Percentiles rank a stretch among this genome's conserved stretches.
Evolutionary conservation across 1,140 invertebrate species (phyloP).

Genomic region (Aphelinus atriplicis): DNA sequence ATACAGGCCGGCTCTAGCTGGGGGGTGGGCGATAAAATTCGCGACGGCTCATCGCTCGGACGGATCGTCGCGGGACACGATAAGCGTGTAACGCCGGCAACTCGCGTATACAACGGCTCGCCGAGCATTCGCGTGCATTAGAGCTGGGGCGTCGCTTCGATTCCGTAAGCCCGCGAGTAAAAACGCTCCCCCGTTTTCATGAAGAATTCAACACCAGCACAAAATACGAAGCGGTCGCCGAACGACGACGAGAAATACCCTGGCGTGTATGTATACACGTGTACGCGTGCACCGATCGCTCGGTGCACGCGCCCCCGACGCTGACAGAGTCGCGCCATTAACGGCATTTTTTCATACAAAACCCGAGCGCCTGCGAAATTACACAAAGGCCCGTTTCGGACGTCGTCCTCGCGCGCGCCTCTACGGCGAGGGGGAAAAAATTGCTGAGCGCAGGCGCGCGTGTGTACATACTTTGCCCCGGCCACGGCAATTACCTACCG

Average conservation of each 20-base stretch:
- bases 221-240: too few relatives aligned
- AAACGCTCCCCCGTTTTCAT: too few relatives aligned
- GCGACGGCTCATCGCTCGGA: conserved; percentile 42
- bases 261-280: conserved; percentile 41
- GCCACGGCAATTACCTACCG: conserved; percentile 15
- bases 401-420: neutral
- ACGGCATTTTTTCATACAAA: conserved; percentile 44
- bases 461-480: neutral
- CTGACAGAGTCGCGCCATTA: conserved; percentile 47
- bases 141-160: too few relatives aligned
- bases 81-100: too few relatives aligned
- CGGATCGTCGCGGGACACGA: conserved; percentile 30
- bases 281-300: conserved; percentile 31
- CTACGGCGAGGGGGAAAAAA: neutral
- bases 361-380: conserved; percentile 41
- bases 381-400: conserved; percentile 30
- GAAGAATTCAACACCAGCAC: too few relatives aligned
- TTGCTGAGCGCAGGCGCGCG: neutral
- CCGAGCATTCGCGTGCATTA: too few relatives aligned
- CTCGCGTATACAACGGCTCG: too few relatives aligned
- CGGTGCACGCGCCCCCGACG: conserved; percentile 23
- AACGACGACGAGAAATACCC: neutral
- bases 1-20: conserved; percentile 38
- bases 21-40: conserved; percentile 47
- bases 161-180: too few relatives aligned